Base-by-base conservation (phyloP, 2,113 vertebrate genomes). In the Terrapene triunguis region DNA sequence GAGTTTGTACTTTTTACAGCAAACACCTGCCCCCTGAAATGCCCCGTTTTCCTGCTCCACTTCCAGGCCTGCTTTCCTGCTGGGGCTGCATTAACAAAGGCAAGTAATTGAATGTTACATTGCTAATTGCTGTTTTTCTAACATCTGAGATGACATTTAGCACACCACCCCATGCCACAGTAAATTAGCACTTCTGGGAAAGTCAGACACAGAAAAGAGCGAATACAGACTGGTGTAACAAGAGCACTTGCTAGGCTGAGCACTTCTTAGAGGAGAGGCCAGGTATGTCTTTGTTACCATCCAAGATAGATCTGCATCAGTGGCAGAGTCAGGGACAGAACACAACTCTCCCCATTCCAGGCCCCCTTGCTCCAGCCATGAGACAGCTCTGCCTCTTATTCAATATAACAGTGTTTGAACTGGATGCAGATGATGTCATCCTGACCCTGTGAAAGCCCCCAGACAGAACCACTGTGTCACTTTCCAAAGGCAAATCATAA, bases 401-500 rank as follows among this genome's bases (percentile, higher is more conserved):
- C 62, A 82, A 50, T 90, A 79, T 54, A 53, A 44, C 72, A 19
- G 25, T 50, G 48, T 92, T 97, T 91, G 88, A 96, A 94, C 93
- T 89, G 95, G 95, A 97, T 95, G 96, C 69, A 76, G 22, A 44
- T 25, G 91, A 92, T 93, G 82, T 94, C 89, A 93, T 88, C 89
- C 81, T 89, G 83, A 91, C 94, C 84, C 90, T 94, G 69, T 95
- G 93, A 96, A 97, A 93, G 93, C 92, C 95, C 93, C 91, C 94
- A 97, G 94, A 96, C 95, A 96, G 94, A 95, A 54, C 51, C 94
- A 93, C 83, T 74, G 85, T 90, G 93, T 96, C 90, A 96, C 94
- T 97, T 98, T 97, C 93, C 83, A 94, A 97, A 85, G 82, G 74
- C 93, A 96, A 95, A 94, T 93, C 95, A 90, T 72, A 90, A 32